Evolutionary conservation across 1,140 invertebrate species (phyloP).

Genomic region (Camponotus pennsylvanicus): DNA sequence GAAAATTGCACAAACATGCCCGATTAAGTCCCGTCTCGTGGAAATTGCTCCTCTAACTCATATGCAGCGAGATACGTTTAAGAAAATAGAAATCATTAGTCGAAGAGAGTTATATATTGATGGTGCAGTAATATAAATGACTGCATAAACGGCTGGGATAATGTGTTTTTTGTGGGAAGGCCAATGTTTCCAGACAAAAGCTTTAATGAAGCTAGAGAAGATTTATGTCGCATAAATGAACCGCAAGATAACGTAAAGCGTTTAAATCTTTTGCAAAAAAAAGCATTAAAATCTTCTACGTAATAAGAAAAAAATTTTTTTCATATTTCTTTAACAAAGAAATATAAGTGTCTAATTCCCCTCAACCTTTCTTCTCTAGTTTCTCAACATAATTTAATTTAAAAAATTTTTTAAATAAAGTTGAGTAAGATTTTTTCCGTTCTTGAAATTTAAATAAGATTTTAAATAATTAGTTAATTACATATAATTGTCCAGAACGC

Average conservation of each 20-base stretch:
- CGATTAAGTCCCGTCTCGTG: neutral
- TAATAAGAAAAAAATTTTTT: neutral
- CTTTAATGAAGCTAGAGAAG: neutral
- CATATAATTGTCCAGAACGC: neutral
- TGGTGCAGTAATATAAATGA: neutral
- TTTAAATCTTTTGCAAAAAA: neutral
- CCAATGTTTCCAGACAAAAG: neutral
- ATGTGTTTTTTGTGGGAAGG: neutral
- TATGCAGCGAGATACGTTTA: neutral
- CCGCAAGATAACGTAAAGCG: neutral
- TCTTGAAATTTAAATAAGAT: neutral
- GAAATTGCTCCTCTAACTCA: neutral
- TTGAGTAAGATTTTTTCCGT: neutral
- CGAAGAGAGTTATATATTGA: neutral
- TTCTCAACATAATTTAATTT: neutral
- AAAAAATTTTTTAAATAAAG: neutral
- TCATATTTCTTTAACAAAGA: neutral
- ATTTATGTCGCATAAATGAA: neutral
- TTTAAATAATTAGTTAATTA: slow-evolving; percentile 7
- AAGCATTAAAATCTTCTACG: neutral
- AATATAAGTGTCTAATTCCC: neutral
- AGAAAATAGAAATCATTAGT: slow-evolving; percentile 9
- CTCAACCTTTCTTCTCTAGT: neutral
- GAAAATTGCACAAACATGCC: neutral
- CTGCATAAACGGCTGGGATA: neutral